Conservation (phyloP, 2,113 vertebrate species). For the Dipodomys ordii region DNA sequence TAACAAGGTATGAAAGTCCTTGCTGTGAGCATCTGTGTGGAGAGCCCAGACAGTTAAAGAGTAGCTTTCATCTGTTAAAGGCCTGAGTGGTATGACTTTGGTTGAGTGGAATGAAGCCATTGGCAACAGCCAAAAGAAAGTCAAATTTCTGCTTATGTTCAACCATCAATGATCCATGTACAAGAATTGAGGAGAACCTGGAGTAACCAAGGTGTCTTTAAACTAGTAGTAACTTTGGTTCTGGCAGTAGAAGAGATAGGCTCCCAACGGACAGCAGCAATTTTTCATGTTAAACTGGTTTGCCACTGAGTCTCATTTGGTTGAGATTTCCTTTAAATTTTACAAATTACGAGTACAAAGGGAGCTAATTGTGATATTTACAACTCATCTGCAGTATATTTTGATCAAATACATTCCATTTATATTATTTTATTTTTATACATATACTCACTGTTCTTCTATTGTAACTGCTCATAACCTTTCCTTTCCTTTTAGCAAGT, state of each 20-base stretch:
- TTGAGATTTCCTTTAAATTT: neutral
- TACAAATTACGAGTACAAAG: too few relatives aligned
- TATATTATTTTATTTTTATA: neutral
- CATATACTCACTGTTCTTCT: too few relatives aligned
- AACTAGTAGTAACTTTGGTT: neutral
- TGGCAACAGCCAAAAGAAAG: neutral
- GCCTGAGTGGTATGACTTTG: neutral
- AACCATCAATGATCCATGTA: neutral
- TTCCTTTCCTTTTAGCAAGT: neutral
- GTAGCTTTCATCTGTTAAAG: neutral
- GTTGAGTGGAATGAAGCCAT: neutral
- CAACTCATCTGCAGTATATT: too few relatives aligned
- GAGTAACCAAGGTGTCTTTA: neutral
- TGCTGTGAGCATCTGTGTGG: neutral
- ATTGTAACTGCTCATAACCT: too few relatives aligned
- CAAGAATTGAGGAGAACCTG: neutral
- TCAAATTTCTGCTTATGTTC: neutral
- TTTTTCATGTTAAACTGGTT: neutral
- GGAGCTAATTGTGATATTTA: too few relatives aligned
- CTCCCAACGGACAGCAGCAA: neutral
- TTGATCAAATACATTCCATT: too few relatives aligned
- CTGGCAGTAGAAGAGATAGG: neutral
- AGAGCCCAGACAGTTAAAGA: neutral
- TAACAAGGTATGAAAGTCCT: neutral
- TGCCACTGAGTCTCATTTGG: neutral